phyloP scores from a whole-genome alignment of 2,113 vertebrate genomes.

The Pangasianodon hypophthalmus region DNA sequence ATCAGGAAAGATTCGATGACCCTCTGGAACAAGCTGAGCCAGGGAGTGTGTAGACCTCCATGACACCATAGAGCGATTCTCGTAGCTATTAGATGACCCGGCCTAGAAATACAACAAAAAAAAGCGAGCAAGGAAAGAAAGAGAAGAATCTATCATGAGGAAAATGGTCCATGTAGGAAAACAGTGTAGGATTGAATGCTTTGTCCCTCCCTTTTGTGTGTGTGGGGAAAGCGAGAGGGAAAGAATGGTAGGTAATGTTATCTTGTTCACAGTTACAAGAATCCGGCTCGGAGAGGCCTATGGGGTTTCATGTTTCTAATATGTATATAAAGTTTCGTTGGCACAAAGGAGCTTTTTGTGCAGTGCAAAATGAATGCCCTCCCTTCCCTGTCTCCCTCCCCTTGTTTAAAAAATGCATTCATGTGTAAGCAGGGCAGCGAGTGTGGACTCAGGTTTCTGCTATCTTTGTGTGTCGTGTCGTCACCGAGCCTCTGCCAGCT shows the following conservation, averaged over 20 bases:
- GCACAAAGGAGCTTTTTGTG: conserved; percentile 81
- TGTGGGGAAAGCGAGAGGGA: conserved; percentile 55
- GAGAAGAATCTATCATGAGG: conserved; percentile 69
- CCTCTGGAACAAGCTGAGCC: conserved; percentile 64
- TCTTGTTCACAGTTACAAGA: conserved; percentile 85
- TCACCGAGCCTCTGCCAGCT: conserved; percentile 74
- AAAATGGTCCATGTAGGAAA: conserved; percentile 70
- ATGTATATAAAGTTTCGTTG: conserved; percentile 84
- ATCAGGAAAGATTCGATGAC: conserved; percentile 65
- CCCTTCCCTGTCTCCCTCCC: conserved; percentile 71
- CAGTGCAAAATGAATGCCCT: conserved; percentile 75
- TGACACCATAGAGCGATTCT: conserved; percentile 69
- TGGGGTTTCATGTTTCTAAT: conserved; percentile 81
- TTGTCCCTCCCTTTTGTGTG: conserved; percentile 58
- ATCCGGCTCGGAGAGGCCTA: conserved; percentile 72
- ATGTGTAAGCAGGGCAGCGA: conserved; percentile 73
- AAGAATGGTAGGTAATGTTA: conserved; percentile 80
- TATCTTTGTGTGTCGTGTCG: conserved; percentile 82
- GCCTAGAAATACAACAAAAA: conserved; percentile 38
- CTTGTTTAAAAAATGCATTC: conserved; percentile 79
- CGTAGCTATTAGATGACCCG: conserved; percentile 71
- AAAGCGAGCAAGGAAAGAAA: conserved; percentile 30
- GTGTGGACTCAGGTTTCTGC: conserved; percentile 78
- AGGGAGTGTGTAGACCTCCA: conserved; percentile 71
- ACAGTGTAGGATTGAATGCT: conserved; percentile 65